Conservation (phyloP, 35 echinoderm and acorn worm genomes). For the Lytechinus variegatus region DNA sequence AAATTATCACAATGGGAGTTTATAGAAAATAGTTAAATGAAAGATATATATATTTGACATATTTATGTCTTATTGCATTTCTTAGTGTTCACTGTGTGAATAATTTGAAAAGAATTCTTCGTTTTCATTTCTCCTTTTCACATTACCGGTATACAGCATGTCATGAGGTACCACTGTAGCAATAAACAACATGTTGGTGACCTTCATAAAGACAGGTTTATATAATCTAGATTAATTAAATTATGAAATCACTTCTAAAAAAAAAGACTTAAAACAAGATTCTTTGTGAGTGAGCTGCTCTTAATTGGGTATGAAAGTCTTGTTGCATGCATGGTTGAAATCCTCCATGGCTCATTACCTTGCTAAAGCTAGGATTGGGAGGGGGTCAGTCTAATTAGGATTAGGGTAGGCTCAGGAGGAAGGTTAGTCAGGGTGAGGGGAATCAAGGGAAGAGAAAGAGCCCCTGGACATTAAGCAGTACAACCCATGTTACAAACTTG, state of each 20-base stretch:
- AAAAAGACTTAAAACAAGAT: neutral
- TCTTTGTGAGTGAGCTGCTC: neutral
- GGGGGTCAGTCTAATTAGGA: constrained; percentile 44
- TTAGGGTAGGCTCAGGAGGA: neutral
- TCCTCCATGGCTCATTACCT: neutral
- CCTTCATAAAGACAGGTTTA: neutral
- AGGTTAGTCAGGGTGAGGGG: neutral
- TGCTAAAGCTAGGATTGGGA: neutral
- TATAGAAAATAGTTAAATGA: neutral
- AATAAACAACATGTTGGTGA: neutral
- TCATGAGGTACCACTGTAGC: neutral
- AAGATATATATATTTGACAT: neutral
- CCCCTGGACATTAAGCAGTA: neutral
- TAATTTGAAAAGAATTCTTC: neutral
- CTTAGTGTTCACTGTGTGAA: neutral
- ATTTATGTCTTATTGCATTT: neutral
- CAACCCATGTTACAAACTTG: neutral
- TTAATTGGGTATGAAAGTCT: neutral
- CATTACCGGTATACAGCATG: neutral
- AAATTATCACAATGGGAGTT: neutral
- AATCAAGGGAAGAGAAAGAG: neutral
- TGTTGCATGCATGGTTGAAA: neutral
- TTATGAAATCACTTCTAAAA: too few relatives aligned
- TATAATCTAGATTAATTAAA: neutral
- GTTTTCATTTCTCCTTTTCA: neutral